These are phyloP conservation scores for Cassiopea xamachana DNA, from an alignment of 30 jellyfish, hydroid and myxozoan genomes.

Conservation along the genomic window DNA sequence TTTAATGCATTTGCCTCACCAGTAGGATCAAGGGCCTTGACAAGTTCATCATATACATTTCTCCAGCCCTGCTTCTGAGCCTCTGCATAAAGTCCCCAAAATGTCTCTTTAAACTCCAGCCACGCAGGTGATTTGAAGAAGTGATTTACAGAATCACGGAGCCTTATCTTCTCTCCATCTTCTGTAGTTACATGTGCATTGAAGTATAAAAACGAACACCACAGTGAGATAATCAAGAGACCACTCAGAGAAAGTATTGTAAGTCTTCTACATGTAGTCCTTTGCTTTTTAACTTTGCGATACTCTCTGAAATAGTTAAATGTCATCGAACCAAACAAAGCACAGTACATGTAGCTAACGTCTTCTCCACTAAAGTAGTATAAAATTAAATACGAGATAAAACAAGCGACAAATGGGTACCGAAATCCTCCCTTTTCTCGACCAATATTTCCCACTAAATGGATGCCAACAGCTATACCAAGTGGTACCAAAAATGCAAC, in stretches of 20 bases:
- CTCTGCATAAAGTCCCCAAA: slow-evolving; percentile 87
- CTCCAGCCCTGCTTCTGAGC: slow-evolving; percentile 97
- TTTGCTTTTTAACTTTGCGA: slow-evolving; percentile 42
- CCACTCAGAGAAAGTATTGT: slow-evolving; percentile 77
- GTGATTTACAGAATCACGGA: slow-evolving; percentile 91
- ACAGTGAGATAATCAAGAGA: slow-evolving; percentile 73
- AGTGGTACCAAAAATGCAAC: slow-evolving; percentile 73
- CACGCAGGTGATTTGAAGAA: slow-evolving; percentile 99
- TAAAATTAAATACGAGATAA: slow-evolving; percentile 43
- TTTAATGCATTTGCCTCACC: slow-evolving; percentile 97
- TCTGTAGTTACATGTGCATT: slow-evolving; percentile 97
- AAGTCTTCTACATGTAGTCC: slow-evolving; percentile 70
- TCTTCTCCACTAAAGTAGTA: slow-evolving; percentile 66
- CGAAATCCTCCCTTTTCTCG: slow-evolving; percentile 84
- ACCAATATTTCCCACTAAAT: slow-evolving; percentile 93
- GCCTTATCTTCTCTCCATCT: slow-evolving; percentile 91
- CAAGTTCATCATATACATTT: slow-evolving; percentile 92
- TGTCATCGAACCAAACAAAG: slow-evolving; percentile 76
- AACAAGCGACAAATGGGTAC: slow-evolving; percentile 77
- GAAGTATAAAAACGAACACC: slow-evolving; percentile 92
- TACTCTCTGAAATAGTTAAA: slow-evolving; percentile 85
- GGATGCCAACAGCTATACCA: slow-evolving; percentile 92
- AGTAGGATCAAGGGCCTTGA: slow-evolving; percentile 94
- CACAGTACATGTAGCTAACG: slow-evolving; percentile 93
- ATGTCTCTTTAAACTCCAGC: slow-evolving; percentile 92